These are phyloP conservation scores for Ptychobarbus kaznakovi DNA, from an alignment of 2,797 vertebrate species.

Conservation along the genomic window DNA sequence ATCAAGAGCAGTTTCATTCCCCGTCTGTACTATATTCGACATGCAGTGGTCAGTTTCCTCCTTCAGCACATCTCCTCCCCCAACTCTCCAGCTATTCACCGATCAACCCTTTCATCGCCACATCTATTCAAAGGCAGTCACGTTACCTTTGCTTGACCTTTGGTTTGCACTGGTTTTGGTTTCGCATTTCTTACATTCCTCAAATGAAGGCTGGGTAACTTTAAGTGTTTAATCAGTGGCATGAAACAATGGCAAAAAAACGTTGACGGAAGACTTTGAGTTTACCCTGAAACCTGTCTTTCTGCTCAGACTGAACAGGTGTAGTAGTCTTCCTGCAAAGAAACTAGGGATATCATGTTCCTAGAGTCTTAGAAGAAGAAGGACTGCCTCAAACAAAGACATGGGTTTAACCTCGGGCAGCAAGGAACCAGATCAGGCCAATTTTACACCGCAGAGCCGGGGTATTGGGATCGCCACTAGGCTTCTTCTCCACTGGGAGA, in stretches of 20 bases:
- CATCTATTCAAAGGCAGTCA: slow-evolving; percentile 12
- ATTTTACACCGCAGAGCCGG: slow-evolving; percentile 33
- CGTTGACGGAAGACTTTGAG: slow-evolving; percentile 34
- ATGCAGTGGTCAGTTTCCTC: slow-evolving; percentile 2
- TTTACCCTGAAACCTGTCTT: slow-evolving; percentile 67
- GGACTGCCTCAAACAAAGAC: slow-evolving; percentile 52
- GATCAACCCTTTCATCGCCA: slow-evolving; percentile 18
- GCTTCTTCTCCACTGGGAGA: slow-evolving; percentile 1
- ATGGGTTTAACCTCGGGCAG: slow-evolving; percentile 47
- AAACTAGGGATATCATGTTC: slow-evolving; percentile 60
- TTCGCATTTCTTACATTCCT: slow-evolving; percentile 22
- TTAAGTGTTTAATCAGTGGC: background rate
- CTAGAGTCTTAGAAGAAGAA: slow-evolving; percentile 43
- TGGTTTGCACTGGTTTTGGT: slow-evolving; percentile 12
- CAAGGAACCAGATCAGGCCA: slow-evolving; percentile 53
- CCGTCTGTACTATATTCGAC: background rate
- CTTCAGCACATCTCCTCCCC: background rate
- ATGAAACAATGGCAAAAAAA: slow-evolving; percentile 22
- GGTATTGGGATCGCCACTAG: background rate
- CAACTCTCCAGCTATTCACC: slow-evolving; percentile 19
- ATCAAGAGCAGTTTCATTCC: background rate
- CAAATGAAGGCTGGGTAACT: background rate
- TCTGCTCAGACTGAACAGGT: slow-evolving; percentile 58
- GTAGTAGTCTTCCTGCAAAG: slow-evolving; percentile 40
- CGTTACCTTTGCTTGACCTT: slow-evolving; percentile 40